Evolutionary conservation across 2,113 vertebrate species (phyloP).

Genomic region (Perca fluviatilis): DNA sequence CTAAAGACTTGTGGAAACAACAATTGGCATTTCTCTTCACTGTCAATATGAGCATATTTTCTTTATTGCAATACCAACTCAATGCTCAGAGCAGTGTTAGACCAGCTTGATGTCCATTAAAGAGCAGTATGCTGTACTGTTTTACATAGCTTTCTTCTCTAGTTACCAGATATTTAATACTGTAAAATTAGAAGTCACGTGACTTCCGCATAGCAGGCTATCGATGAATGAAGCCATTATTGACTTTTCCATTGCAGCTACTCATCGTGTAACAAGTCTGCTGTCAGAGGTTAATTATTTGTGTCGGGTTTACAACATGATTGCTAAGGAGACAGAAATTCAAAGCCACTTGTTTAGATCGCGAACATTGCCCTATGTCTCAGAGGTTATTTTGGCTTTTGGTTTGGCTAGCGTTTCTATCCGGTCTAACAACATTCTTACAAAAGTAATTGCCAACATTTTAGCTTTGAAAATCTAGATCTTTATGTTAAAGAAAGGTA

Average conservation of each 20-base stretch:
- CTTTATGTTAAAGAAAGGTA: not conserved
- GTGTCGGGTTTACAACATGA: not conserved
- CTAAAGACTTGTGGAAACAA: not conserved
- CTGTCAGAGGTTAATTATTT: not conserved
- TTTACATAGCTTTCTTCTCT: not conserved
- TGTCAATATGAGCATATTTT: not conserved
- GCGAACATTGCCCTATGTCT: not conserved
- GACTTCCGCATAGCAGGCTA: not conserved
- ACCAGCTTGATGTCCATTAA: not conserved
- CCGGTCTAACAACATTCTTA: not conserved
- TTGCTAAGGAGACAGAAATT: slow-evolving; percentile 22
- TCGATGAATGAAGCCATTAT: not conserved
- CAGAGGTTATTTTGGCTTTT: not conserved
- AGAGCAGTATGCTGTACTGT: not conserved
- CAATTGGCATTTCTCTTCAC: too few relatives aligned
- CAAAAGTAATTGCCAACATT: not conserved
- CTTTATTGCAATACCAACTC: not conserved
- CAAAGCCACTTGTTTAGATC: not conserved
- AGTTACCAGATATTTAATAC: not conserved
- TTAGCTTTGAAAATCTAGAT: not conserved
- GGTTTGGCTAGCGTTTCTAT: not conserved
- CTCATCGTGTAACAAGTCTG: not conserved
- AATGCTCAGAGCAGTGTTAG: not conserved
- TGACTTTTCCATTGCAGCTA: not conserved
- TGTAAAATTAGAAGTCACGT: not conserved